Base-by-base conservation (phyloP, 2,113 vertebrate genomes). In the Sylvilagus bachmani region DNA sequence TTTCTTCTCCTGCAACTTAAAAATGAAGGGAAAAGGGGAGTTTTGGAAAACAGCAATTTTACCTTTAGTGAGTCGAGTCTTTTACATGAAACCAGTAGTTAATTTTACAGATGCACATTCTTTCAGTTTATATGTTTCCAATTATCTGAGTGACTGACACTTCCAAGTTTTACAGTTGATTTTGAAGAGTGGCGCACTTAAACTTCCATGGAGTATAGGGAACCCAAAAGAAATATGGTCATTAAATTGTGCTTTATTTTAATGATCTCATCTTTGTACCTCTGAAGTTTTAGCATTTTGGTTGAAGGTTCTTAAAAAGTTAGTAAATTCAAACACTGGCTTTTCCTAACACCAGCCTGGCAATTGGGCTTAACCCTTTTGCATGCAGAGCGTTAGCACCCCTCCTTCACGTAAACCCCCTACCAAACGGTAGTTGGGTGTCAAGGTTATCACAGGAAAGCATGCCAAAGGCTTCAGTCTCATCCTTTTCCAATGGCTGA, bases 61-160 rank as follows among this genome's bases (percentile, higher is more conserved):
- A 97, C 84, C 78, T 96, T 81, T 81, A 89, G 78, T 81, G 89
- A 95, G 97, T 95, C 82, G 96, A 81, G 73, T 97, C 93, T 98
- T 96, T 98, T 91, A 98, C 97, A 97, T 92, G 67, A 96, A 97
- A 67, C 92, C 55, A 89, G 90, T 86, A 97, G 95, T 97, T 98
- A 97, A 98, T 98, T 98, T 96, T 97, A 96, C 73, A 98, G 95
- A 95, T 97, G 95, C 33, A 61, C 78, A 96, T 97, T 97, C 95
- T 82, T 96, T 71, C 92, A 89, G 95, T 97, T 97, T 97, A 91
- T 92, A 96, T 98, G 98, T 97, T 98, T 98, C 95, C 94, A 98
- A 98, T 98, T 98, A 98, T 93, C 97, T 96, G 96, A 97, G 96
- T 98, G 98, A 98, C 92, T 97, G 98, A 98, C 98, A 98, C 86